Base-by-base conservation (phyloP, 1,140 invertebrate genomes). In the Zophobas morio region DNA sequence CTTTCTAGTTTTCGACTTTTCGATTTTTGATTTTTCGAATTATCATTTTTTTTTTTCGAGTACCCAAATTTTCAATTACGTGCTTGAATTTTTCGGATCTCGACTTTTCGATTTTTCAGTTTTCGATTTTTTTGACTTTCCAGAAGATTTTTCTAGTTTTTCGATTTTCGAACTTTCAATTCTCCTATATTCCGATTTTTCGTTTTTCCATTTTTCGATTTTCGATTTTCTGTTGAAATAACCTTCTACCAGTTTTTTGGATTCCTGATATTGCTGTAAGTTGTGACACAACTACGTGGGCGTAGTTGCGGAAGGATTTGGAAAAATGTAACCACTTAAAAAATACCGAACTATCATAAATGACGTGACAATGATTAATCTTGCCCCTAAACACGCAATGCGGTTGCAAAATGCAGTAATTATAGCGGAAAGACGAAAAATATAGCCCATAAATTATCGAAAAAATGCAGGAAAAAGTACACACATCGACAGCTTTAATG, bases 391-490 rank as follows among this genome's bases (percentile, higher is more conserved):
- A 20, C 49, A 51, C 49, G 49, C 49, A 51, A 51, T 20, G 20
- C 49, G 2, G 49, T 51, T 51, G 49, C 49, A 51, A 51, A 51
- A 51, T 51, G 49, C 49, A 51, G 20, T 51, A 2, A 20, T 51
- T 51, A 51, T 20, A 51, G 2, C 49, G 49, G 49, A 51, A 20
- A 51, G 4, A 2, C 20, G 2, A 51, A 51, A 51, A 51, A 51
- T n/a, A 6, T 20, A 20, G 20, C 2, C n/a, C 6, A 51, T 51
- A 20, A 51, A 51, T 51, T 51, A 51, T 20, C 4, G 20, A 51
- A 51, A 51, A 20, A 51, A 51, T 51, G 6, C 49, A 51, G 49
- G 49, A 51, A 51, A 51, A 51, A 51, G 2, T 51, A 20, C n/a
- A 6, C 49, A 20, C 20, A 20, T 20, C 20, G 20, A 20, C 20